Base-by-base conservation (phyloP, 2,797 vertebrate species). In the Onychomys leucogaster region DNA sequence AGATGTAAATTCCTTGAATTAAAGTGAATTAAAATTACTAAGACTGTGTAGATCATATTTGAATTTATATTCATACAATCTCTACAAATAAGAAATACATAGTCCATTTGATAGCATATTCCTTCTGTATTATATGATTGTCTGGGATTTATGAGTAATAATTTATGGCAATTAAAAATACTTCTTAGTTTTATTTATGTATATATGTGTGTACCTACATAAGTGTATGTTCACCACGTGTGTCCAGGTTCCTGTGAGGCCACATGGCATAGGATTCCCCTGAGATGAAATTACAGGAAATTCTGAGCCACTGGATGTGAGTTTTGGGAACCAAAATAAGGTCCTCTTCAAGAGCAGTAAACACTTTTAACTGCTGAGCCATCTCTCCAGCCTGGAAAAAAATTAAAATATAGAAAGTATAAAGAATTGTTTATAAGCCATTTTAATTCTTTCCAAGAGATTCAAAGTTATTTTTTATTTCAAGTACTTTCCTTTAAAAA, bases 401-500 rank as follows among this genome's bases (percentile, higher is more conserved):
- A 25, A 52, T 85, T 25, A n/a, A 86, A 93, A 82, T 86, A 43
- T 88, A 83, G 19, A 91, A 73, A 83, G 57, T 84, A 41, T 71
- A 84, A 89, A 76, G 27, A 82, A 77, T 88, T 88, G 63, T 55
- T 55, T 83, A 82, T 32, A 67, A 78, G 25, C 5, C 1, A 63
- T 85, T 80, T 95, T 21, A 2, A 43, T 46, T 17, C 32, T 10
- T 46, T 21, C 25, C 2, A 89, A 88, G 6, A 76, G 52, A 89
- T 75, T 89, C 59, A 3, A 91, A 43, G 25, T 75, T 73, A 55
- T 71, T 89, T 61, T 77, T 52, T 88, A 21, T 65, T 81, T 90
- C 63, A 90, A 76, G 14, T 92, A 52, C 46, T 71, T 90, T 78
- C 52, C 34, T 81, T 84, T 81, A 41, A 77, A 94, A 90, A 29